phyloP scores from a whole-genome alignment of 2,113 vertebrate genomes.

The Pedionomus torquatus region DNA sequence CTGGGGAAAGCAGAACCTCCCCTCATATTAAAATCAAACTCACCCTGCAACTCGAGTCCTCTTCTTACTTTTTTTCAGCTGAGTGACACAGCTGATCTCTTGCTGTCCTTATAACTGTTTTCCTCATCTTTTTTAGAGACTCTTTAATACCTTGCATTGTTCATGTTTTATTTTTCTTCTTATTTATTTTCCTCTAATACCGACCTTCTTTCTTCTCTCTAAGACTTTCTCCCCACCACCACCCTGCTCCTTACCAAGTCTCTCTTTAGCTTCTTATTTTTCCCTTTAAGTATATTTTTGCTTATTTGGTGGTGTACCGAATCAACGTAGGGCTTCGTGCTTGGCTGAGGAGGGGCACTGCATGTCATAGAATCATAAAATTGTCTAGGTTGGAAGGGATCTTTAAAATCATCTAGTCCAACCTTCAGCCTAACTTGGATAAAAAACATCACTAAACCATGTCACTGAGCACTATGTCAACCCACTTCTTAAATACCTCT shows the following conservation, averaged over 20 bases:
- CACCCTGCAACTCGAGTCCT: fast-evolving
- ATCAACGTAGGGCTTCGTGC: not conserved
- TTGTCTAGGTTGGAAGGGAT: no score
- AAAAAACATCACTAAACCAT: no score
- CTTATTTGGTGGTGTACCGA: not conserved
- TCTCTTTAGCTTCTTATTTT: constrained; percentile 9
- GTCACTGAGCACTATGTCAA: no score
- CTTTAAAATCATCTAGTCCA: no score
- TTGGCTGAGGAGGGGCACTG: not conserved
- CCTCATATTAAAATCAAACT: not conserved
- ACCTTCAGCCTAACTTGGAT: no score
- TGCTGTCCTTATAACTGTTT: not conserved
- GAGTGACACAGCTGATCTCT: not conserved
- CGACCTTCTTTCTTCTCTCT: not conserved
- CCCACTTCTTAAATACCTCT: no score
- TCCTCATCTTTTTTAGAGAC: not conserved
- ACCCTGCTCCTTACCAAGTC: not conserved
- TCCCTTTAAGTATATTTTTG: not conserved
- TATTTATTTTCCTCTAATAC: constrained; percentile 14
- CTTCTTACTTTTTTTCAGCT: not conserved
- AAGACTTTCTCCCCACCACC: not conserved
- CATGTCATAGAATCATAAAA: no score
- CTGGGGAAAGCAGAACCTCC: not conserved
- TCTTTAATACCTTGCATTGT: not conserved
- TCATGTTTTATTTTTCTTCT: constrained; percentile 8